A percentile compares a stretch with the other conserved stretches of the same genome.
Evolutionary conservation across 1,140 invertebrate species (phyloP).

Genomic region (Drosophila seguyi): DNA sequence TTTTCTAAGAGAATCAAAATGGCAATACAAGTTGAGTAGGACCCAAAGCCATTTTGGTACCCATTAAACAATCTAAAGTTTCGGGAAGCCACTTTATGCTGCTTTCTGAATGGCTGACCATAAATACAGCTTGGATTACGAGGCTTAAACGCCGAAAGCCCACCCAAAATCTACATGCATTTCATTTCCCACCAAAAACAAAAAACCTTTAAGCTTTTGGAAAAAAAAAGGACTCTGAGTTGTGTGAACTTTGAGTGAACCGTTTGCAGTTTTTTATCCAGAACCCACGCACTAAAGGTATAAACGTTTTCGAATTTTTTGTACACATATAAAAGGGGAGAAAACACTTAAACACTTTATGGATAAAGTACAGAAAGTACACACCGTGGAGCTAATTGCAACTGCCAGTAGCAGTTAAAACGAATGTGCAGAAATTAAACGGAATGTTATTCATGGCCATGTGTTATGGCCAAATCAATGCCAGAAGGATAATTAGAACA

Average conservation of each 20-base stretch:
- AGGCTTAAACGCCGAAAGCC: slow-evolving; percentile 19
- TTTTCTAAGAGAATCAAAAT: neutral
- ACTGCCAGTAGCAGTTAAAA: slow-evolving; percentile 50
- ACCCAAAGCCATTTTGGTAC: neutral
- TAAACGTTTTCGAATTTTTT: slow-evolving; percentile 3
- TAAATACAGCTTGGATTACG: slow-evolving; percentile 43
- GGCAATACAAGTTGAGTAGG: no score
- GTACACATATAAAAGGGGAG: no score
- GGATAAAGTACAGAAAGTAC: slow-evolving; percentile 13
- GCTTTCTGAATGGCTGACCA: slow-evolving; percentile 18
- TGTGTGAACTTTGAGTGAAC: slow-evolving; percentile 25
- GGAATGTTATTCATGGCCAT: slow-evolving; percentile 30
- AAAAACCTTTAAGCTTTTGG: slow-evolving; percentile 26
- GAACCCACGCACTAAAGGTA: slow-evolving; percentile 3
- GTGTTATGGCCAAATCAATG: slow-evolving; percentile 42
- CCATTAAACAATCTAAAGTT: slow-evolving; percentile 16
- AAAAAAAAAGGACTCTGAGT: neutral
- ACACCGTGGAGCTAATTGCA: slow-evolving; percentile 38
- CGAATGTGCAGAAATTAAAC: slow-evolving; percentile 34
- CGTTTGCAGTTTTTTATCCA: slow-evolving; percentile 5
- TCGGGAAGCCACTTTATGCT: slow-evolving; percentile 16
- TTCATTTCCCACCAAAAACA: neutral
- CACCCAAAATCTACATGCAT: slow-evolving; percentile 25
- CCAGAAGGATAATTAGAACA: slow-evolving; percentile 31
- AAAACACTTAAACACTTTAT: slow-evolving; percentile 20